A percentile compares a stretch with the other conserved stretches of the same genome.
phyloP scores from a whole-genome alignment of 2,113 vertebrate genomes.

The Brachypodius melanocephalos region DNA sequence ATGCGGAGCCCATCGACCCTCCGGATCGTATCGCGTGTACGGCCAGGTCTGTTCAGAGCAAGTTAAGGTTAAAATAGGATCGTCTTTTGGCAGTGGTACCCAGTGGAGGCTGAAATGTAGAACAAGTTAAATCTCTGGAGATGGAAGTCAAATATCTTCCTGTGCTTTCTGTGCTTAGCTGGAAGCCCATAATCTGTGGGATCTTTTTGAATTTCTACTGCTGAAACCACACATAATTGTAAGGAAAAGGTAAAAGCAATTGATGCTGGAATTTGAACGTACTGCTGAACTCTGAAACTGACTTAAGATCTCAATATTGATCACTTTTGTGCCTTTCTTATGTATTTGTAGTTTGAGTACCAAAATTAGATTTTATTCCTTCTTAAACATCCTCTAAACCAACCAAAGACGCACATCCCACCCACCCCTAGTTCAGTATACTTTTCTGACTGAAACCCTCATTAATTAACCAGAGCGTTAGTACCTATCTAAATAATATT shows the following conservation, averaged over 20 bases:
- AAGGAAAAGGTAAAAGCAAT: background rate
- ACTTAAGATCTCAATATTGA: background rate
- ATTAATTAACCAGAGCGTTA: background rate
- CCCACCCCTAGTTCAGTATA: rapidly evolving
- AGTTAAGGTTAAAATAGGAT: background rate
- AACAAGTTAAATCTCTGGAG: background rate
- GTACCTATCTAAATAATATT: background rate
- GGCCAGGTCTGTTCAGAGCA: background rate
- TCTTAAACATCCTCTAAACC: background rate
- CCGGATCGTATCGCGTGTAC: background rate
- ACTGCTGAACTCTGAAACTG: background rate
- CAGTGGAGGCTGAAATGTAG: background rate
- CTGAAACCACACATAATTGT: background rate
- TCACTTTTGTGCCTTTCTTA: background rate
- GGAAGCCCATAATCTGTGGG: background rate
- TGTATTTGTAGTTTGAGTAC: background rate
- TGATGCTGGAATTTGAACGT: background rate
- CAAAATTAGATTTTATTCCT: background rate
- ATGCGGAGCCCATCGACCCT: background rate
- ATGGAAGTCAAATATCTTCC: background rate
- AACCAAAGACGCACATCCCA: background rate
- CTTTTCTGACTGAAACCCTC: background rate
- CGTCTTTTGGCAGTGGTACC: background rate
- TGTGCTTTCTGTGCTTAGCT: background rate
- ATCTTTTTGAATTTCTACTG: background rate